These are phyloP conservation scores for Columba livia DNA, from an alignment of 2,113 vertebrate species.

Conservation along the genomic window DNA sequence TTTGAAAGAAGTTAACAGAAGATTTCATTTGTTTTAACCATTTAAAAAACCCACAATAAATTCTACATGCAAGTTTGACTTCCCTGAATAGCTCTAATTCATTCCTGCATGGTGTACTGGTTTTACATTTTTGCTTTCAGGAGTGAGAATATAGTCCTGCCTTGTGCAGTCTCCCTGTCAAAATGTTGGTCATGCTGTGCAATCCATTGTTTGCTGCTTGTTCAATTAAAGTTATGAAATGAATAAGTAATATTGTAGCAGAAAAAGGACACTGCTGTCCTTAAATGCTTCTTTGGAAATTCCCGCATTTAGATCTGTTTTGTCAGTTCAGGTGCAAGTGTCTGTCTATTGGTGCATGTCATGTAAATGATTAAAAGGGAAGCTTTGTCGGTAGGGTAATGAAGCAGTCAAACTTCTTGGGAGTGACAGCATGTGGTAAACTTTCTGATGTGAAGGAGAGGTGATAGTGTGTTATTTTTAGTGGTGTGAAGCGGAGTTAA, in stretches of 20 bases:
- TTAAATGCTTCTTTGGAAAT: neutral
- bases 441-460: conserved; percentile 12
- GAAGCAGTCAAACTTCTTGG: neutral
- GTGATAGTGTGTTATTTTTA: conserved; percentile 13
- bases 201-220: conserved; percentile 4
- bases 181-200: neutral
- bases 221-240: neutral
- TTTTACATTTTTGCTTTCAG: conserved; percentile 28
- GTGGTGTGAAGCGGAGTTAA: neutral
- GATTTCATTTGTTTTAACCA: neutral
- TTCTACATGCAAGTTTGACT: conserved; percentile 2
- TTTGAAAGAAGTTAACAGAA: neutral
- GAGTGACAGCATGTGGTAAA: neutral
- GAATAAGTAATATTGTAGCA: neutral
- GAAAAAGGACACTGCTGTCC: neutral
- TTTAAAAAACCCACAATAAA: neutral
- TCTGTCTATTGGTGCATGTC: neutral
- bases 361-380: neutral
- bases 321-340: neutral
- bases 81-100: neutral
- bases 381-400: neutral
- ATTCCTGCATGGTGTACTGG: neutral
- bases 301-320: neutral
- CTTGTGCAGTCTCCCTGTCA: neutral
- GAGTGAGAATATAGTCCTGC: neutral